phyloP scores from a whole-genome alignment of 2,797 vertebrate species.

The Pristis pectinata region DNA sequence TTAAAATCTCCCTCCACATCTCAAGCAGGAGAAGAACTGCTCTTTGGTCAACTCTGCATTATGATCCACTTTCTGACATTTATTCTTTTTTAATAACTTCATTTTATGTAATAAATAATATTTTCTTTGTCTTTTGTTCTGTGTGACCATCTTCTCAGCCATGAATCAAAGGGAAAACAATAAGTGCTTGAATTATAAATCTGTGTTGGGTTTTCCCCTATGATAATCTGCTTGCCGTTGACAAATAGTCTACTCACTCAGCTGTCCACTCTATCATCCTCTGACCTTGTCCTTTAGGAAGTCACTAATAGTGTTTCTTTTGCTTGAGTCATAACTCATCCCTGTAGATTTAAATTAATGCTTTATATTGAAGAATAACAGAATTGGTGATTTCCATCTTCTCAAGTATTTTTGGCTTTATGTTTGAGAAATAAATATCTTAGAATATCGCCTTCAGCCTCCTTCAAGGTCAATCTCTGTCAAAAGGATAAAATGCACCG shows the following conservation, averaged over 20 bases:
- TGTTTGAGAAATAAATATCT: neutral
- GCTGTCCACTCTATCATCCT: neutral
- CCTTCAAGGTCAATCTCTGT: too few relatives aligned
- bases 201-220: neutral
- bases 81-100: neutral
- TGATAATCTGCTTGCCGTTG: neutral
- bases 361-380: conserved; percentile 14
- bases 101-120: neutral
- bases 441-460: neutral
- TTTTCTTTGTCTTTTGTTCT: conserved; percentile 16
- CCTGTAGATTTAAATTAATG: neutral
- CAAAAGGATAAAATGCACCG: neutral
- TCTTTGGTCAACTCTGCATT: neutral
- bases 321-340: conserved; percentile 6
- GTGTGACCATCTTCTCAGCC: neutral
- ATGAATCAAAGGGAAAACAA: conserved; percentile 12
- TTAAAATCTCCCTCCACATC: neutral
- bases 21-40: neutral
- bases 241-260: neutral
- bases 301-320: conserved; percentile 23
- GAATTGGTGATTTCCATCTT: neutral
- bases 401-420: neutral
- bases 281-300: neutral
- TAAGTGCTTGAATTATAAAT: conserved; percentile 4
- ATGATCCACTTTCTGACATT: neutral